Conservation (phyloP, 2,113 vertebrate species). For the Pedionomus torquatus region DNA sequence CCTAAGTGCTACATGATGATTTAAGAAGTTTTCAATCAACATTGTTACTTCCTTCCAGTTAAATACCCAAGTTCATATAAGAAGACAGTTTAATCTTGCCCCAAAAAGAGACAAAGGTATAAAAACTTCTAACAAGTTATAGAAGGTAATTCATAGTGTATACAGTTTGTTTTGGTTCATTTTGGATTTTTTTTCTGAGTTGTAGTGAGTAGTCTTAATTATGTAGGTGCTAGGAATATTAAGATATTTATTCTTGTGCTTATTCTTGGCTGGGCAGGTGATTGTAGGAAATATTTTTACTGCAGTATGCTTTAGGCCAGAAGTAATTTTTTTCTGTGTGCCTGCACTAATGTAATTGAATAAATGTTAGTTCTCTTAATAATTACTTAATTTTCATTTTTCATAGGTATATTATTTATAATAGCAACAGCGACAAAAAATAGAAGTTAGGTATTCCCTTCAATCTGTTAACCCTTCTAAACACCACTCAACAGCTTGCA, state of each 20-base stretch:
- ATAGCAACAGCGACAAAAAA: background rate
- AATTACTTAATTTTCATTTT: background rate
- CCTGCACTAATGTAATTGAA: background rate
- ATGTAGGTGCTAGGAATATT: background rate
- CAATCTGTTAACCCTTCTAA: background rate
- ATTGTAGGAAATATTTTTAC: background rate
- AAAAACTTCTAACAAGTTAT: background rate
- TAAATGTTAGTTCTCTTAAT: background rate
- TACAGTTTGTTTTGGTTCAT: background rate
- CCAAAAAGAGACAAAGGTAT: background rate
- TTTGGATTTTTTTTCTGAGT: background rate
- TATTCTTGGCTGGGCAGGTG: background rate
- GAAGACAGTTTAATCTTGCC: background rate
- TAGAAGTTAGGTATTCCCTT: background rate
- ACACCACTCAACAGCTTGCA: background rate
- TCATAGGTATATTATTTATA: background rate
- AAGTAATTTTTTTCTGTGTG: slow-evolving; percentile 9
- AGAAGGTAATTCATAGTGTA: background rate
- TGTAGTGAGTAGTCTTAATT: background rate
- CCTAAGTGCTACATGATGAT: background rate
- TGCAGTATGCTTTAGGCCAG: background rate
- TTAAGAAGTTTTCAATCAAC: background rate
- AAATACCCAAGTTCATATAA: background rate
- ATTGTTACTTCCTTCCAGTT: background rate
- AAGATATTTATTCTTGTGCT: background rate